A percentile compares a stretch with the other conserved stretches of the same genome.
phyloP scores from a whole-genome alignment of 2,888 invertebrate species.

The Cryptus armator region DNA sequence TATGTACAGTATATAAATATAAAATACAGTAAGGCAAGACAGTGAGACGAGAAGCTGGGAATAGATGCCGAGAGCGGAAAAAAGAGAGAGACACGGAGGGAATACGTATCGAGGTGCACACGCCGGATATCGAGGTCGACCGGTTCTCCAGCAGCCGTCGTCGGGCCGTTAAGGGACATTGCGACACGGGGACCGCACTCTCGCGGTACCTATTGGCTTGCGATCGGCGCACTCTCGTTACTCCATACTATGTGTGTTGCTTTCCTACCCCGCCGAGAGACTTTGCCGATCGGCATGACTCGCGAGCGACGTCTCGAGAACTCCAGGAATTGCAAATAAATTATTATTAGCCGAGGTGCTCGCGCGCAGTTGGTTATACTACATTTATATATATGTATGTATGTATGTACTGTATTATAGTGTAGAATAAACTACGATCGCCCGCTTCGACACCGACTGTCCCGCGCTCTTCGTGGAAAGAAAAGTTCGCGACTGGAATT shows the following conservation, averaged over 20 bases:
- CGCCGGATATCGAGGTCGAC: constrained; percentile 83
- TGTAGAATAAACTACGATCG: constrained; percentile 32
- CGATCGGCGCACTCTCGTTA: constrained; percentile 46
- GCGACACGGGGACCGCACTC: constrained; percentile 74
- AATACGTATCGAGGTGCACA: constrained; percentile 71
- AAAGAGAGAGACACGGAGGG: constrained; percentile 25
- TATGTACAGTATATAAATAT: constrained; percentile 73
- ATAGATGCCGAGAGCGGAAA: constrained; percentile 13
- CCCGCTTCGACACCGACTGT: constrained; percentile 49
- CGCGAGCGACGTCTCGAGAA: constrained; percentile 59
- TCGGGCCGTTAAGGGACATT: constrained; percentile 81
- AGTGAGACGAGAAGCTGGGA: constrained; percentile 11
- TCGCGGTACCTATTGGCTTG: constrained; percentile 39
- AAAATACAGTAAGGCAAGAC: constrained; percentile 65
- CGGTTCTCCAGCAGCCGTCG: constrained; percentile 82
- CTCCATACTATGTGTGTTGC: constrained; percentile 17
- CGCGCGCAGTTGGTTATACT: constrained; percentile 46
- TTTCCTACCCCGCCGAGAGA: constrained; percentile 35
- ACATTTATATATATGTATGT: constrained; percentile 37
- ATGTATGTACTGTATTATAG: constrained; percentile 29
- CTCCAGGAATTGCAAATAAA: constrained; percentile 77
- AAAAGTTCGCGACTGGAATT: constrained; percentile 72
- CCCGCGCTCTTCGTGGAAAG: constrained; percentile 66
- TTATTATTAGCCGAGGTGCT: constrained; percentile 71
- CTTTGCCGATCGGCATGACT: constrained; percentile 22